Conservation (phyloP, 2,797 vertebrate genomes). For the Sternotherus odoratus region DNA sequence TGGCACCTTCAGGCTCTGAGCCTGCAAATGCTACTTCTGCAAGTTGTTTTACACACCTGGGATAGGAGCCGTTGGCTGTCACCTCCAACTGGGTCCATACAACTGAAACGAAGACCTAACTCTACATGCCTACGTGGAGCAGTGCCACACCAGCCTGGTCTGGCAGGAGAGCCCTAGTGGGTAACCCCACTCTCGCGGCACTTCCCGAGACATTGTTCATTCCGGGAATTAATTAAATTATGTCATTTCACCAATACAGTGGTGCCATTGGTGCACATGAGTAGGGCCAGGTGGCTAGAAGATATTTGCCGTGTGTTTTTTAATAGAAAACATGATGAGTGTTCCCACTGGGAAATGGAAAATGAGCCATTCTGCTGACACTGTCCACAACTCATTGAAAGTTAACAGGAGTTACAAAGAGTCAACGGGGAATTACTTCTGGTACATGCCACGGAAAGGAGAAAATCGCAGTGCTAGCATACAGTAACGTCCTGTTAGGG, state of each 20-base stretch:
- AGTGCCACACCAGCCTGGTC: no score
- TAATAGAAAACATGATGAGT: not conserved
- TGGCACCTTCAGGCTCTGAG: not conserved
- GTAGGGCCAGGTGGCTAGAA: not conserved
- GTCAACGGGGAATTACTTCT: constrained; percentile 18
- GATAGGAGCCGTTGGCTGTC: no score
- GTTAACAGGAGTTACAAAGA: not conserved
- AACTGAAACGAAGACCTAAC: not conserved
- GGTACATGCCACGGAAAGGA: not conserved
- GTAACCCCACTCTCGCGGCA: not conserved
- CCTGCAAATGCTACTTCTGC: not conserved
- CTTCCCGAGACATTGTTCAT: no score
- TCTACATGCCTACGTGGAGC: not conserved
- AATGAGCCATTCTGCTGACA: not conserved
- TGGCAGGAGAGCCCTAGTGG: not conserved
- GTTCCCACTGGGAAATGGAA: not conserved
- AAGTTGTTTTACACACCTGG: not conserved
- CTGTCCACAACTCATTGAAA: not conserved
- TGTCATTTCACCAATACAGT: not conserved
- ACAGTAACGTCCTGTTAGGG: not conserved
- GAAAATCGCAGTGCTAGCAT: not conserved
- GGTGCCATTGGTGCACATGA: not conserved
- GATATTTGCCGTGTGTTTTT: not conserved
- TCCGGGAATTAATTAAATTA: not conserved
- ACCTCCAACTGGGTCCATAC: not conserved